phyloP scores from a whole-genome alignment of 2,113 vertebrate species.

The Alaudala cheleensis region DNA sequence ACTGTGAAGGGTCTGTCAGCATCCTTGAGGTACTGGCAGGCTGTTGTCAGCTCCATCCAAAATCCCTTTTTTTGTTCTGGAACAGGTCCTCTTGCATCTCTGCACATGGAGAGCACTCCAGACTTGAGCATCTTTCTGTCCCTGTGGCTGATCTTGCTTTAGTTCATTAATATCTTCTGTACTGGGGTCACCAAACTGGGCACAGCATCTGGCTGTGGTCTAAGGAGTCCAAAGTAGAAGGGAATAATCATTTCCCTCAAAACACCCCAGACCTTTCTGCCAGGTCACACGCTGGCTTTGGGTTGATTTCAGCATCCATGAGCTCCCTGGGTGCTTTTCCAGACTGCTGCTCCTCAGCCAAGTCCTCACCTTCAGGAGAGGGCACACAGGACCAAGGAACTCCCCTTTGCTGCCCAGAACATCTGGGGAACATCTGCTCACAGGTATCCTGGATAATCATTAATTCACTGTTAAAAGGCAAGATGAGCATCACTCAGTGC shows the following conservation, averaged over 20 bases:
- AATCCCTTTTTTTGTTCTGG: not conserved
- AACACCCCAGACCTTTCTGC: not conserved
- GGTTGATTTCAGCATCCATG: not conserved
- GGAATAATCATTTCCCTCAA: not conserved
- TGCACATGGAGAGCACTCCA: not conserved
- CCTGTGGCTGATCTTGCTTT: not conserved
- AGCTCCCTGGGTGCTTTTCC: not conserved
- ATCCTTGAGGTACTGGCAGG: not conserved
- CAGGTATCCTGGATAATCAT: not conserved
- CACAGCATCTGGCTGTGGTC: not conserved
- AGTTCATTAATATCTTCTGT: not conserved
- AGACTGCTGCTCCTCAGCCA: not conserved
- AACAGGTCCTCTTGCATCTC: not conserved
- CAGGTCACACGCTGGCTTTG: fast-evolving
- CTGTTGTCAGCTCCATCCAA: not conserved
- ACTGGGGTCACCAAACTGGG: not conserved
- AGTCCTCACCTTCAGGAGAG: not conserved
- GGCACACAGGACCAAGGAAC: not conserved
- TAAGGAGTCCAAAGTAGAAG: not conserved
- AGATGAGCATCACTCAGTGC: not conserved
- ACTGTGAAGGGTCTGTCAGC: not conserved
- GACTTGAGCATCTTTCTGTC: not conserved
- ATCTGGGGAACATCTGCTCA: not conserved
- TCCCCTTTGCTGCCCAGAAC: not conserved
- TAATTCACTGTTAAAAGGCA: not conserved